A percentile compares a stretch with the other conserved stretches of the same genome.
Evolutionary conservation across 2,797 vertebrate genomes (phyloP).

Genomic region (Malurus splendens): DNA sequence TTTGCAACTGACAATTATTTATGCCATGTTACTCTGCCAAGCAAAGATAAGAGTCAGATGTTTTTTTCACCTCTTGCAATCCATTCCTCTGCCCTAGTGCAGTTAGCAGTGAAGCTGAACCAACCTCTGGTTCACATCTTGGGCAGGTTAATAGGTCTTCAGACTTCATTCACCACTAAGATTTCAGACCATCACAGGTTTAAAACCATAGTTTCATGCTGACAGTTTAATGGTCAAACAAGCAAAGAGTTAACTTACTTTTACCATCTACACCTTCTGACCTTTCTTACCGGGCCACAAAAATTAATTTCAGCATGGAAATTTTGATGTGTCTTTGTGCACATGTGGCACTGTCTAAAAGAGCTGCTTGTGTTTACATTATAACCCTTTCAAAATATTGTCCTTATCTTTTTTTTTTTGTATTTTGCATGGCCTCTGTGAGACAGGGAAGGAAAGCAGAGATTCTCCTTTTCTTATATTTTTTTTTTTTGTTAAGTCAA

Average conservation of each 20-base stretch:
- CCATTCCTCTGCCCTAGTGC: neutral
- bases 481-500: neutral
- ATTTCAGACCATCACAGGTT: constrained; percentile 50
- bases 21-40: neutral
- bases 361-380: constrained; percentile 56
- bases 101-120: neutral
- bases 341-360: constrained; percentile 48
- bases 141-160: constrained; percentile 57
- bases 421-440: neutral
- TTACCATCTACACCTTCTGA: constrained; percentile 59
- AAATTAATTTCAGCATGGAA: constrained; percentile 38
- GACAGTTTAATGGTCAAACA: constrained; percentile 69
- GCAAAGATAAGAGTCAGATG: neutral
- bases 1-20: neutral
- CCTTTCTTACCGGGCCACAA: constrained; percentile 39
- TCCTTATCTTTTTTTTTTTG: neutral
- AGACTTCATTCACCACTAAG: constrained; percentile 52
- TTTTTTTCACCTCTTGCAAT: neutral
- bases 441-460: constrained; percentile 27
- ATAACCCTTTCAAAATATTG: constrained; percentile 52
- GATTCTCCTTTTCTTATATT: neutral
- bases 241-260: constrained; percentile 65
- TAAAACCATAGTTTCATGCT: constrained; percentile 46
- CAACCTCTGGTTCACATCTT: constrained; percentile 32
- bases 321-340: constrained; percentile 17